A percentile compares a stretch with the other conserved stretches of the same genome.
These are phyloP conservation scores for Hippolais icterina DNA, from an alignment of 2,113 vertebrate species.

Conservation along the genomic window DNA sequence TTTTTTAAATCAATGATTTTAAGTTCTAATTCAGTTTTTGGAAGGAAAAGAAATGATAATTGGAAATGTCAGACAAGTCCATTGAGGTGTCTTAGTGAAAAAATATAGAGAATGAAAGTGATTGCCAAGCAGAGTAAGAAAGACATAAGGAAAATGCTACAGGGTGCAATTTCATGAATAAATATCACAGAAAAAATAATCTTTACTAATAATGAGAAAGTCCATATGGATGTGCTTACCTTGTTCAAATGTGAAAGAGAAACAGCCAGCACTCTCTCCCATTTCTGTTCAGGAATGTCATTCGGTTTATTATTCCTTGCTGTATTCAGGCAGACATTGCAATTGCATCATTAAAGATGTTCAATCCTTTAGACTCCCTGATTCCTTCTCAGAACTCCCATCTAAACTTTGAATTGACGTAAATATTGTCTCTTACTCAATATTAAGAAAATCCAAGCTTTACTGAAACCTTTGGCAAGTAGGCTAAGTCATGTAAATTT, in stretches of 20 bases:
- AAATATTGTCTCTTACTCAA: neutral
- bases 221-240: neutral
- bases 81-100: neutral
- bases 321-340: neutral
- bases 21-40: neutral
- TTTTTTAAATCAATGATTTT: neutral
- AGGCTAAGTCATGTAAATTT: neutral
- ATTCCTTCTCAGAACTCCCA: neutral
- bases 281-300: neutral
- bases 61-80: neutral
- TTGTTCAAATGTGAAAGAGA: neutral
- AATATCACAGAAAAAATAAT: neutral
- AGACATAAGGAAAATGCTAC: neutral
- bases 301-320: neutral
- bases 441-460: neutral
- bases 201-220: neutral
- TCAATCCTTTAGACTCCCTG: neutral
- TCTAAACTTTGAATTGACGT: neutral
- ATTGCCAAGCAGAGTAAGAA: neutral
- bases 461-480: neutral
- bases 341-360: neutral
- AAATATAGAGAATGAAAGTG: neutral
- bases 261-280: neutral
- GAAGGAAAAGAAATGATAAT: neutral
- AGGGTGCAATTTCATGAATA: neutral